Conservation (phyloP, 2,797 vertebrate genomes). For the Girardinus metallicus region DNA sequence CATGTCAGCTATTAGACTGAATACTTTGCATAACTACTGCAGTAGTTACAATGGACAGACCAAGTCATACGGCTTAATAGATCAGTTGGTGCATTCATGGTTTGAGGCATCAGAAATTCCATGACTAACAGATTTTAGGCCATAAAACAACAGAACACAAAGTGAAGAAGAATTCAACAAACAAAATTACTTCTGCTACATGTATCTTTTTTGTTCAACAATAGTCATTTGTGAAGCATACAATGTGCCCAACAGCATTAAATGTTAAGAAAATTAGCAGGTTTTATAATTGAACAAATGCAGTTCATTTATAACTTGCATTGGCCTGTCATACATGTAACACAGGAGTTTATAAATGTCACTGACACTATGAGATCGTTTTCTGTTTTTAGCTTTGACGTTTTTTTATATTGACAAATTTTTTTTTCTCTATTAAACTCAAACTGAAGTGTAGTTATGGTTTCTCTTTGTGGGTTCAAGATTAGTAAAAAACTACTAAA, state of each 20-base stretch:
- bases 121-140: neutral
- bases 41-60: neutral
- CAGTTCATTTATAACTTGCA: neutral
- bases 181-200: neutral
- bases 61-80: neutral
- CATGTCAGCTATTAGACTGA: neutral
- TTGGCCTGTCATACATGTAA: neutral
- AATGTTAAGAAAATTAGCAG: neutral
- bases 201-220: neutral
- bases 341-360: neutral
- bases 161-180: neutral
- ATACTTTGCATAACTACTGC: neutral
- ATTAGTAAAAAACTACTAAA: neutral
- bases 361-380: neutral
- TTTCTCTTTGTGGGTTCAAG: neutral
- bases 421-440: neutral
- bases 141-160: neutral
- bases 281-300: neutral
- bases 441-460: neutral
- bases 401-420: neutral
- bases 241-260: neutral
- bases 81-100: neutral
- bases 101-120: neutral
- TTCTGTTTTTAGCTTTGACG: neutral
- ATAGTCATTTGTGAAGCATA: neutral